Percentiles rank a stretch among this genome's conserved stretches.
Evolutionary conservation across 2,113 vertebrate species (phyloP).

Genomic region (Porphyrio hochstetteri): DNA sequence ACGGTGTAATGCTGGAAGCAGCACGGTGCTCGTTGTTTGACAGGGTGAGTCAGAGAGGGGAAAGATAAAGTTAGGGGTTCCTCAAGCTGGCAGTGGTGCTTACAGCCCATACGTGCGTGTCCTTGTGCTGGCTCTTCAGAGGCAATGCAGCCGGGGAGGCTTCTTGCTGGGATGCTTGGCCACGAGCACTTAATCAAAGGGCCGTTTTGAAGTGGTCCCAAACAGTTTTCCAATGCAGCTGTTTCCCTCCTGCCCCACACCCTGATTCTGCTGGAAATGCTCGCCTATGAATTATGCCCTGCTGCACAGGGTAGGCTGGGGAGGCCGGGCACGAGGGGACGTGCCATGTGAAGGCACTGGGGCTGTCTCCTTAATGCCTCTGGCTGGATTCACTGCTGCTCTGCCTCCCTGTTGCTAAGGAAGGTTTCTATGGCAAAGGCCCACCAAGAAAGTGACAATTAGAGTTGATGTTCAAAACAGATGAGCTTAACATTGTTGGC

Average conservation of each 20-base stretch:
- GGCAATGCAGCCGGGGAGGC: background rate
- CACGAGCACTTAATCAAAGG: background rate
- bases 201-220: background rate
- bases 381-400: background rate
- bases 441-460: slow-evolving; percentile 53
- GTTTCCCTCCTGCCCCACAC: background rate
- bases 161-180: background rate
- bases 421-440: slow-evolving; percentile 72
- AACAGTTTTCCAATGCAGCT: background rate
- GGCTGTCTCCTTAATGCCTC: background rate
- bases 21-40: background rate
- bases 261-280: background rate
- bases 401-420: slow-evolving; percentile 60
- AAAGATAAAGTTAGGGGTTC: background rate
- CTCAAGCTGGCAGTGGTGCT: background rate
- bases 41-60: slow-evolving; percentile 16
- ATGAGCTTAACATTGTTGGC: background rate
- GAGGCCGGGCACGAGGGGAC: background rate
- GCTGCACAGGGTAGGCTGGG: background rate
- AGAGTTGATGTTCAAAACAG: slow-evolving; percentile 42
- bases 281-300: background rate
- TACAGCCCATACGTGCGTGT: rapidly evolving
- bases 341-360: background rate
- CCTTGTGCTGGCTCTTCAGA: background rate
- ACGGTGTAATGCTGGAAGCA: background rate